Percentiles rank a stretch among this genome's conserved stretches.
Evolutionary conservation across 2,888 invertebrate genomes (phyloP).

Genomic region (Nebria brevicollis): DNA sequence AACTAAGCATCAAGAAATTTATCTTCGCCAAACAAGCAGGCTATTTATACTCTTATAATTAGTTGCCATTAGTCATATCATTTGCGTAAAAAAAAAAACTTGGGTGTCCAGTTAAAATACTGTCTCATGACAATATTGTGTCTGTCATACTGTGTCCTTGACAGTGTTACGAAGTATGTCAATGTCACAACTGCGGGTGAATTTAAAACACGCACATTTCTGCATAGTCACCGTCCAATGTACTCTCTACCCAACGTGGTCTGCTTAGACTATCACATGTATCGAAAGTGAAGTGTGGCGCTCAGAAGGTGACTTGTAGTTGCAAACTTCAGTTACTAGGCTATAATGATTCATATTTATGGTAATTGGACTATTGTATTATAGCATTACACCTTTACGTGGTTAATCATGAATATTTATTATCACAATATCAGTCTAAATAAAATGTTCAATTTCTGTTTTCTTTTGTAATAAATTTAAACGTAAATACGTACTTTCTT

Average conservation of each 20-base stretch:
- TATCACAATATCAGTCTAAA: too few relatives aligned
- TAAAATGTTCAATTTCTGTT: too few relatives aligned
- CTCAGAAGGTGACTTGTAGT: constrained; percentile 28
- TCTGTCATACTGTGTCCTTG: constrained; percentile 31
- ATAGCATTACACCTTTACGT: background rate
- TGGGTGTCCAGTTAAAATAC: constrained; percentile 16
- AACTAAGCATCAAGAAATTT: background rate
- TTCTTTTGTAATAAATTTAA: too few relatives aligned
- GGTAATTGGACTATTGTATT: background rate
- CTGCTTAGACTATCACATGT: background rate
- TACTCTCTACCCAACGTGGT: constrained; percentile 5
- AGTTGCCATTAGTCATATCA: background rate
- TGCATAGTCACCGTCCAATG: constrained; percentile 37
- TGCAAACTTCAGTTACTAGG: background rate
- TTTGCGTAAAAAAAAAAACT: background rate
- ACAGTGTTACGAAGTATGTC: constrained; percentile 31
- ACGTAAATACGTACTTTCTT: too few relatives aligned
- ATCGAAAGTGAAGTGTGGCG: constrained; percentile 28
- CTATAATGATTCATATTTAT: background rate
- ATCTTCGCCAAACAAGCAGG: background rate
- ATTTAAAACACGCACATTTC: constrained; percentile 34
- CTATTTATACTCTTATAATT: background rate
- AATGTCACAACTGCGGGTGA: constrained; percentile 27
- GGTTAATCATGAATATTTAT: background rate
- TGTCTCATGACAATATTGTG: constrained; percentile 14